Evolutionary conservation across 2,797 vertebrate genomes (phyloP), one percentile per base, ranked within the genome.

Genomic region (Megalops cyprinoides): DNA sequence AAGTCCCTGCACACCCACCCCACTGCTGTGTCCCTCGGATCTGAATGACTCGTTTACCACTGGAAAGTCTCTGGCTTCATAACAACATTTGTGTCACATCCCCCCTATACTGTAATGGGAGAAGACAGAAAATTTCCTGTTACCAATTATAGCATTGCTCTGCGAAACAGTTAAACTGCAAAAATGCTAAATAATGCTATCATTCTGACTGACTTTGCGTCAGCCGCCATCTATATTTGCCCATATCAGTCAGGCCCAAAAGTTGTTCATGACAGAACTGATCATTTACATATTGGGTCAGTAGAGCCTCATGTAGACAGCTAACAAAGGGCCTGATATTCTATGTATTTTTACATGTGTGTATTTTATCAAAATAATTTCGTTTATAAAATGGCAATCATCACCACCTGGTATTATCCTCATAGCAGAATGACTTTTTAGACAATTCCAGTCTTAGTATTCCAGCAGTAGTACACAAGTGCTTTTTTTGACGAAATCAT

Each of bases 81-180:
- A 71, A 44, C 67, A 23, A 44, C 67, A n/a, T 44, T 44, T 7
- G 39, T 69, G 34, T 20, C 28, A 39, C 69, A 20, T 25, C 34
- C 23, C 37, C 18, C 25, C 15, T 53, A 14, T n/a, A n/a, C 67
- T n/a, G 67, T 6, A 42, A 71, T 71, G 23, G 39, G 9, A n/a
- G 1, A 4, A 71, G 67, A 71, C 7, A 23, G 37, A 67, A 20
- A 20, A 23, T 71, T 23, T 9, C 18, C 44, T 39, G 44, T 42
- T 44, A 44, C 67, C 67, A 71, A 71, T 71, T 71, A 71, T 44
- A 74, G 23, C 71, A 74, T 28, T 44, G 3, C 23, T 74, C 71
- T 46, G 14, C 9, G 28, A 74, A 49, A 31, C 49, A 31, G 42
- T 10, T 74, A 48, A 74, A 31, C 46, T 49, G n/a, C 28, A 31